Evolutionary conservation across 2,888 invertebrate genomes (phyloP).

Genomic region (Hypomecis atomaria): DNA sequence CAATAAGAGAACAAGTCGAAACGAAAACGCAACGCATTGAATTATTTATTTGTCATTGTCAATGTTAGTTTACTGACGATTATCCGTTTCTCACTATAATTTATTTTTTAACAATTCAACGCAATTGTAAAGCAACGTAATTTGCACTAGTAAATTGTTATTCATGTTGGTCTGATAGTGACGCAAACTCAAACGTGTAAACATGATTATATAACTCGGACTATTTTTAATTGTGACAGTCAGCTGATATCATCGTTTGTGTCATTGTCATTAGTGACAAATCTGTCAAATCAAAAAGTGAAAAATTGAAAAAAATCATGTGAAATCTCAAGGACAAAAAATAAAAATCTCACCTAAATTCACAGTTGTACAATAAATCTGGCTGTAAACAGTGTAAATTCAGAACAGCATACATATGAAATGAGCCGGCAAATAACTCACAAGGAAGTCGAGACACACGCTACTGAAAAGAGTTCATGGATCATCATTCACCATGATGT

Average conservation of each 20-base stretch:
- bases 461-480: slow-evolving; percentile 80
- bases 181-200: not conserved
- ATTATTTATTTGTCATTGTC: no score
- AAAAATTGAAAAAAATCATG: slow-evolving; percentile 6
- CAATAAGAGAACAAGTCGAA: no score
- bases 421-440: slow-evolving; percentile 78
- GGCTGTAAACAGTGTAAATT: not conserved
- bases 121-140: no score
- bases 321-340: slow-evolving; percentile 13
- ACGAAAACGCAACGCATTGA: no score
- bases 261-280: not conserved
- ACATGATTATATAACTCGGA: not conserved
- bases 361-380: no score
- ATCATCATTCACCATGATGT: slow-evolving; percentile 91
- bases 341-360: not conserved
- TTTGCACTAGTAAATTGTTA: no score
- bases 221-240: no score
- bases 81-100: no score
- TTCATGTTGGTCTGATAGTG: no score
- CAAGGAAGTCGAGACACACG: slow-evolving; percentile 88
- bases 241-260: not conserved
- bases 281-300: not conserved
- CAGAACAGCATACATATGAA: slow-evolving; percentile 28
- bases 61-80: no score
- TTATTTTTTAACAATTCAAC: no score